These are phyloP conservation scores for Ia io DNA, from an alignment of 2,113 vertebrate species.

Conservation along the genomic window DNA sequence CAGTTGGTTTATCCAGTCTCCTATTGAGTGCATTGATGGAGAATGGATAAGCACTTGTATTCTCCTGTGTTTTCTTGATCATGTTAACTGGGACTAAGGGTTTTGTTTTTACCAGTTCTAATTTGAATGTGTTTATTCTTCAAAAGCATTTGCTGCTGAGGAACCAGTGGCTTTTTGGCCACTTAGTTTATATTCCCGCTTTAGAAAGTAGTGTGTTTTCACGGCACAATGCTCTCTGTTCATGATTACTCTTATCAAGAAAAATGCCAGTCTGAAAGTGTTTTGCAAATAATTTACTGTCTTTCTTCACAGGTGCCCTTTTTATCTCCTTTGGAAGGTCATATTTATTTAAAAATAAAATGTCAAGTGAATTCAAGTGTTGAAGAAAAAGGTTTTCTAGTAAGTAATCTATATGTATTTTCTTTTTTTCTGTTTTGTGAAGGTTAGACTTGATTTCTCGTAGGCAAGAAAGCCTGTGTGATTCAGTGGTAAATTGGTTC, in stretches of 20 bases:
- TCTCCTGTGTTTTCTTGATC: neutral
- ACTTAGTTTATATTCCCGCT: neutral
- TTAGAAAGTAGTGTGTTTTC: slow-evolving; percentile 52
- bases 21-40: neutral
- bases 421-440: neutral
- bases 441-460: neutral
- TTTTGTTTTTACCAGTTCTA: slow-evolving; percentile 40
- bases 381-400: slow-evolving; percentile 95
- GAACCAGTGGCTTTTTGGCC: neutral
- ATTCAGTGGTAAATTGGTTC: neutral
- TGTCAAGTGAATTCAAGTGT: slow-evolving; percentile 92
- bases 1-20: neutral
- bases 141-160: slow-evolving; percentile 42
- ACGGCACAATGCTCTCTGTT: slow-evolving; percentile 13
- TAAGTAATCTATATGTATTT: slow-evolving; percentile 79
- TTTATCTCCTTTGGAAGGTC: slow-evolving; percentile 94
- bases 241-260: slow-evolving; percentile 11
- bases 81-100: neutral
- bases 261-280: neutral
- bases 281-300: slow-evolving; percentile 40
- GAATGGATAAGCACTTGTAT: neutral
- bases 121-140: slow-evolving; percentile 45
- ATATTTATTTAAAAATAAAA: slow-evolving; percentile 93
- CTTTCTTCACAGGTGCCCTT: slow-evolving; percentile 89
- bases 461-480: neutral